Evolutionary conservation across 1,140 invertebrate genomes (phyloP), one percentile per base, ranked within the genome.

Genomic region (Zaprionus camerounensis): DNA sequence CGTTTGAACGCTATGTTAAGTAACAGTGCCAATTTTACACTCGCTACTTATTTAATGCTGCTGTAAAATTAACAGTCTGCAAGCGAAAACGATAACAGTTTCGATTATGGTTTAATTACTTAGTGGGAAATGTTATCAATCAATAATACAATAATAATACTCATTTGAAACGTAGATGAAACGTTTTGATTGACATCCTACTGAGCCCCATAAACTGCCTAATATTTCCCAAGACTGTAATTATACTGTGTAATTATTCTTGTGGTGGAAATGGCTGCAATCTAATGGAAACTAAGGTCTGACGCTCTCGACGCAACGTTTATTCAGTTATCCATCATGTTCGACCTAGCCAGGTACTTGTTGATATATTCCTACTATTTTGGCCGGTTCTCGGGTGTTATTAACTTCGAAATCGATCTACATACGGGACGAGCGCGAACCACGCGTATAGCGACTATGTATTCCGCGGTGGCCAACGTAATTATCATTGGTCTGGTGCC

Each of bases 381-480:
- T 28, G 68, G 49, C 1, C 68, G 71, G 3, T 11, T 65, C 4
- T 58, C 62, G 1, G 82, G 82, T 9, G 36, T 69, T 3, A 22
- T 82, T 0, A 85, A 82, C 55, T 86, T 86, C 49, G 62, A 79
- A 38, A 46, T 85, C 12, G 69, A 85, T 26, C 34, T 76, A 0
- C 28, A 24, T 13, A 73, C 82, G 24, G 76, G 71, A 1, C 46
- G 68, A 5, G 38, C 82, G 3, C 68, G 55, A 0, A 15, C 49
- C 9, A 86, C 82, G 0, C 51, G 11, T 17, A n/a, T 41, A 15
- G 13, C 57, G 1, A 76, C 79, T 0, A 51, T 76, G 9, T 85
- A 76, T 62, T 69, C 79, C 0, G 78, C 66, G 0, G 3, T 58
- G 0, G 11, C 41, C 1, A 78, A 81, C 57, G 11, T 44, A 13